Evolutionary conservation across 2,113 vertebrate species (phyloP).

Genomic region (Lophochroa leadbeateri): DNA sequence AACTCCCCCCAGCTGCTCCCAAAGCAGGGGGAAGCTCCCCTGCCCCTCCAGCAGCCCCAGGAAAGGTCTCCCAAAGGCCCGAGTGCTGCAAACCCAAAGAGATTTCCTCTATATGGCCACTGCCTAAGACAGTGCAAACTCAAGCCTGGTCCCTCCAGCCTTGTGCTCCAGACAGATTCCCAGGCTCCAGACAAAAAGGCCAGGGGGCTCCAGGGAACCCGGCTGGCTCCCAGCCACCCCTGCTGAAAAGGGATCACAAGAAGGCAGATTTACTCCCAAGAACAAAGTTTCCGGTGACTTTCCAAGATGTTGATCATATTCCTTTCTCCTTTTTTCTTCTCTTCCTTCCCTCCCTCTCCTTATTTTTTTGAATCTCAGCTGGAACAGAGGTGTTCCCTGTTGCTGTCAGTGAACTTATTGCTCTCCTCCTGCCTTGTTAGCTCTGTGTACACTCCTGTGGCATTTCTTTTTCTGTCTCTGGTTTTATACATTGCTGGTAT

Average conservation of each 20-base stretch:
- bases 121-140: neutral
- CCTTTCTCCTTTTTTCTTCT: neutral
- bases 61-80: neutral
- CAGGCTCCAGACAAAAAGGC: slow-evolving; percentile 55
- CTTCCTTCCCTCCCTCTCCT: neutral
- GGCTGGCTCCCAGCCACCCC: slow-evolving; percentile 17
- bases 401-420: neutral
- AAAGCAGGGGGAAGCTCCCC: neutral
- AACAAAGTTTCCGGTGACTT: slow-evolving; percentile 40
- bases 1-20: neutral
- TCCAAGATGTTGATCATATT: neutral
- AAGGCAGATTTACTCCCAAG: slow-evolving; percentile 35
- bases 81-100: neutral
- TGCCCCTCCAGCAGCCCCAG: neutral
- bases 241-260: slow-evolving; percentile 40
- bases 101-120: neutral
- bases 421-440: neutral
- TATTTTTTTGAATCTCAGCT: neutral
- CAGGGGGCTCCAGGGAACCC: slow-evolving; percentile 9
- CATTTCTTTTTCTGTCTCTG: neutral
- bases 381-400: neutral
- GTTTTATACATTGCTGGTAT: neutral
- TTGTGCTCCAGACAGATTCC: slow-evolving; percentile 44
- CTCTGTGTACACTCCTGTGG: fast-evolving
- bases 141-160: neutral